Evolutionary conservation across 2,797 vertebrate genomes (phyloP), one percentile per base, ranked within the genome.

Genomic region (Acridotheres tristis): DNA sequence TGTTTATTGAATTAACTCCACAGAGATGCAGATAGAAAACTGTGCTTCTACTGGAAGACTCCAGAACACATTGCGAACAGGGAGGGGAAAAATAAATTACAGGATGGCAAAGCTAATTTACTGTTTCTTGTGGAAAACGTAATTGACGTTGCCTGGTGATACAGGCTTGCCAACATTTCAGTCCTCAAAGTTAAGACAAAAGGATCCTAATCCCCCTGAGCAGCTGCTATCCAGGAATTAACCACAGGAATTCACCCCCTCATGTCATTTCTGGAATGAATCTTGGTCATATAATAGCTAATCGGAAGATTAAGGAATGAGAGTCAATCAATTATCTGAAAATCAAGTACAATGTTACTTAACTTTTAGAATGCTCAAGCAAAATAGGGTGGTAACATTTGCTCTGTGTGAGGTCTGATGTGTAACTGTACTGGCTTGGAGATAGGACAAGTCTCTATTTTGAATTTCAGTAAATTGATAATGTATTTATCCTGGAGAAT

Each of bases 341-440:
- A 92, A 98, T 99, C 98, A 98, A 99, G 98, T 98, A 98, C 97
- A 98, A 97, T 98, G 98, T 98, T 98, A 97, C 97, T 98, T 98
- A 98, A 98, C 98, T 98, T 98, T 95, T 93, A 97, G 86, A 97
- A 97, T 97, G 98, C 97, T 97, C 97, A 84, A 88, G 97, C 97
- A 97, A 98, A 97, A 97, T 97, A 97, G 98, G 98, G 98, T 98
- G 98, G 98, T 98, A 98, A 98, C 98, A 97, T 98, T 98, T 98
- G 97, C 99, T 98, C 98, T 98, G 99, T 99, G 99, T 99, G 99
- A 99, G 99, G 99, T 99, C 99, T 98, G 97, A 98, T 96, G 98
- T 98, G 97, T 98, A 99, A 99, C 98, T 97, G 98, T 98, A 98
- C 98, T 98, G 98, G 98, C 98, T 99, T 98, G 98, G 98, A 99